Evolutionary conservation across 2,113 vertebrate species (phyloP).

Genomic region (Harpagus bidentatus): DNA sequence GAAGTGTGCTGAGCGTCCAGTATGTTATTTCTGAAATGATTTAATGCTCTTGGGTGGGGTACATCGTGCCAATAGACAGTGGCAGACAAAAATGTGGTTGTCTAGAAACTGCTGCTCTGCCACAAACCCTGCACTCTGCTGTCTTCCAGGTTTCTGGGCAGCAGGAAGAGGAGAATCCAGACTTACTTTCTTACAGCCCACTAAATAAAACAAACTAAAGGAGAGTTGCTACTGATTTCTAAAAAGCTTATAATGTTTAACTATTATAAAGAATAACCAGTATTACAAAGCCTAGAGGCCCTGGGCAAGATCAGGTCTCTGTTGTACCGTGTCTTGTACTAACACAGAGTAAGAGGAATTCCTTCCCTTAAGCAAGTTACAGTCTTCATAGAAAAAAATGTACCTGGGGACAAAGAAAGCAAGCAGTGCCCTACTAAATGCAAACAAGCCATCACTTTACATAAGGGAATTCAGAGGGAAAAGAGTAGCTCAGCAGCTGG

Average conservation of each 20-base stretch:
- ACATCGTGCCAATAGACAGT: not conserved
- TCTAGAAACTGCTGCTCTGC: not conserved
- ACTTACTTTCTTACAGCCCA: not conserved
- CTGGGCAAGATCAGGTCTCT: not conserved
- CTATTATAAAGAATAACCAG: not conserved
- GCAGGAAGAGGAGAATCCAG: not conserved
- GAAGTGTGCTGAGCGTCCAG: not conserved
- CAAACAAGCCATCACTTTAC: not conserved
- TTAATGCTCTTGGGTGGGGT: not conserved
- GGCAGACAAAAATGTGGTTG: not conserved
- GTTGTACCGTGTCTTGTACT: not conserved
- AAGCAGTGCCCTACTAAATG: not conserved
- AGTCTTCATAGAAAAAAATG: not conserved
- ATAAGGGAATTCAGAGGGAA: not conserved
- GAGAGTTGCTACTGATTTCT: not conserved
- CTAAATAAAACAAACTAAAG: not conserved
- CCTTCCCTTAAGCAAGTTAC: not conserved
- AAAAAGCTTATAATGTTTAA: not conserved
- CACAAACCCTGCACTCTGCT: not conserved
- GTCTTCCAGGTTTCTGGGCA: not conserved
- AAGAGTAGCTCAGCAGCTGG: not conserved
- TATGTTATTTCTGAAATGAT: not conserved
- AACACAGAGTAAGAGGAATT: not conserved
- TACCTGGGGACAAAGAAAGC: not conserved
- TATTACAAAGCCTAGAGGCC: not conserved